Conservation (phyloP, 2,113 vertebrate genomes). For the Platichthys flesus region DNA sequence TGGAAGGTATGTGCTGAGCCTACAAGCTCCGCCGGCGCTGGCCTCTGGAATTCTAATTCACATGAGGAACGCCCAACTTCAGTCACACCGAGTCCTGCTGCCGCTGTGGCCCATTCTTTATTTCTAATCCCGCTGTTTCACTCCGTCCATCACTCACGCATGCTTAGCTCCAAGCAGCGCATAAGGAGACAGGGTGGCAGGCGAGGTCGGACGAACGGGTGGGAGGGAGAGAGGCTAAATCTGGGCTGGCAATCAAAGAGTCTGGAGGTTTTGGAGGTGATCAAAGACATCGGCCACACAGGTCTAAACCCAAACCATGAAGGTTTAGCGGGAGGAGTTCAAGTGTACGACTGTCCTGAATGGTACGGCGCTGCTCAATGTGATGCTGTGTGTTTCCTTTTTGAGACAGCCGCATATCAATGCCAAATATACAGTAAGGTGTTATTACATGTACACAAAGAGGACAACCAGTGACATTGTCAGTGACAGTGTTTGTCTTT, state of each 20-base stretch:
- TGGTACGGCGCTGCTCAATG: not conserved
- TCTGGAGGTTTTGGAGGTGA: slow-evolving; percentile 51
- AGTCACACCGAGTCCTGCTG: slow-evolving; percentile 67
- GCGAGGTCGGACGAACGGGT: slow-evolving; percentile 16
- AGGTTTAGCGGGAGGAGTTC: slow-evolving; percentile 28
- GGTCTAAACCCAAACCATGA: slow-evolving; percentile 53
- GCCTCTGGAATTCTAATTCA: slow-evolving; percentile 80
- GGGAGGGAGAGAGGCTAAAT: slow-evolving; percentile 45
- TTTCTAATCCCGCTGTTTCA: slow-evolving; percentile 62
- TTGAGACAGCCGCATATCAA: not conserved
- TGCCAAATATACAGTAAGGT: not conserved
- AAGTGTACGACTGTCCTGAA: slow-evolving; percentile 2
- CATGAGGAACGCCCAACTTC: slow-evolving; percentile 72
- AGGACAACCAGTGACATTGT: not conserved
- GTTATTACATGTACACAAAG: not conserved
- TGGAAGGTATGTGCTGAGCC: slow-evolving; percentile 83
- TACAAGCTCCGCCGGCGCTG: slow-evolving; percentile 68
- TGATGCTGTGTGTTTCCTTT: not conserved
- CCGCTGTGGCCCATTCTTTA: slow-evolving; percentile 59
- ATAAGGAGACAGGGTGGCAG: slow-evolving; percentile 46
- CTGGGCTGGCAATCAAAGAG: slow-evolving; percentile 61
- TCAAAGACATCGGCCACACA: slow-evolving; percentile 67
- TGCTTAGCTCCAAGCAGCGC: slow-evolving; percentile 65
- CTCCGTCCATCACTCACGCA: slow-evolving; percentile 64
- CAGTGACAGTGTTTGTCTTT: not conserved